These are phyloP conservation scores for Leucoma salicis DNA, from an alignment of 2,888 invertebrate genomes.

Conservation along the genomic window DNA sequence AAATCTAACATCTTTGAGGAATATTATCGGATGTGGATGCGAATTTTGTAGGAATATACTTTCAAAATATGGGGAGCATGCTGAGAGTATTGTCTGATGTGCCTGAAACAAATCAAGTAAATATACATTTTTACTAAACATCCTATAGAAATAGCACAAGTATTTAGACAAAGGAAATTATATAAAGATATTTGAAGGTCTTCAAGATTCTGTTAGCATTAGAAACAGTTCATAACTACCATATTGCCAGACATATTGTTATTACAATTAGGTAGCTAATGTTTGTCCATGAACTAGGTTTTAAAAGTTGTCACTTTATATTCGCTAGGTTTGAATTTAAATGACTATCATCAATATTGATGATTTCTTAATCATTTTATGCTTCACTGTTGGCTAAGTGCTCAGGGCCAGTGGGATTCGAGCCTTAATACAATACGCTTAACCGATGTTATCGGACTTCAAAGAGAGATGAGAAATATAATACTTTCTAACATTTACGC, in stretches of 20 bases:
- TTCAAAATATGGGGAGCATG: conserved; percentile 97
- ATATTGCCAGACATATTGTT: conserved; percentile 58
- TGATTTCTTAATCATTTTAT: too few relatives aligned
- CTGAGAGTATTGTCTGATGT: conserved; percentile 95
- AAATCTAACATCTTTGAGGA: conserved; percentile 95
- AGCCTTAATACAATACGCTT: too few relatives aligned
- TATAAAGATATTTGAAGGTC: conserved; percentile 59
- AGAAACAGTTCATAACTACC: conserved; percentile 51
- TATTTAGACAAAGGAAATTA: conserved; percentile 51
- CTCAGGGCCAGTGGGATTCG: too few relatives aligned
- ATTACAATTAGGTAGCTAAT: conserved; percentile 59
- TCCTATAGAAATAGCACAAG: conserved; percentile 32
- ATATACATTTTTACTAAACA: conserved; percentile 27
- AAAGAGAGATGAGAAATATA: too few relatives aligned
- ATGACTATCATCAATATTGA: too few relatives aligned
- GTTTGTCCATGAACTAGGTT: conserved; percentile 35
- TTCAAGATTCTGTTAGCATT: conserved; percentile 49
- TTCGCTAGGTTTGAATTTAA: conserved; percentile 8
- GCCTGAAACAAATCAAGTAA: conserved; percentile 85
- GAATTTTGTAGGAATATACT: conserved; percentile 93
- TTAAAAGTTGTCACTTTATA: conserved; percentile 23
- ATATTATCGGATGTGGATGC: conserved; percentile 95
- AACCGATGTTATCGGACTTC: too few relatives aligned
- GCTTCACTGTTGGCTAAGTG: too few relatives aligned
- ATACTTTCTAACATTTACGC: too few relatives aligned